Base-by-base conservation (phyloP, 1,140 invertebrate genomes). In the Halyomorpha halys region DNA sequence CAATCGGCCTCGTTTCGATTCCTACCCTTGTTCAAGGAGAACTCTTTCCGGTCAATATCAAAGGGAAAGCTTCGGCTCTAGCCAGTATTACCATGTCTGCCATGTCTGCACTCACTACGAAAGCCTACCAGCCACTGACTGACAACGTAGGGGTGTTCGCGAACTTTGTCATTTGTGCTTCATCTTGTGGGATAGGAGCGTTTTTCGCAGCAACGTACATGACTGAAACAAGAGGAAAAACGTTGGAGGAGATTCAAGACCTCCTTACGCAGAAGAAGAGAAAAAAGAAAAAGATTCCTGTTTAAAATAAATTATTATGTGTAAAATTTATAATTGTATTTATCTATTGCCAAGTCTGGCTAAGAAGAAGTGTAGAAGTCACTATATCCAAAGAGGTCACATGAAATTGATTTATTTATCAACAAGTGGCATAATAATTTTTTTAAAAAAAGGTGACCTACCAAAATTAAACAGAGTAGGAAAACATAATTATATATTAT, bases 161-260 rank as follows among this genome's bases (percentile, higher is more conserved):
- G 5, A 84, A 86, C 3, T 94, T 90, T 76, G 89, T 86, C 80
- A 77, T 91, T 25, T 95, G 94, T 72, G 78, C 83, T 13, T 78
- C 79, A 2, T 83, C 82, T 72, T 87, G 86, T 51, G 75, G 84
- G 11, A 27, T 81, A 0, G 81, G 86, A 44, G 44, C 56, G 0
- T 18, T 63, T 15, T 86, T 84, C 70, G 78, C 81, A 0, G 74
- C 86, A 23, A 78, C 75, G 59, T 77, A 84, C 63, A 78, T 91
- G 16, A 86, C 89, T 0, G 89, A 92, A 75, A 92, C 90, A 0
- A 90, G 89, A 75, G 86, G 86, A 14, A 85, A 87, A 75, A 83
- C 80, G 59, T 77, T 90, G 39, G 80, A 86, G 67, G 79, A 91
- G 75, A 90, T 91, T 25, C 84, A 86, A 69, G 76, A 51, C 15